These are phyloP conservation scores for Fissipunctia ypsillon DNA, from an alignment of 2,888 invertebrate genomes.

Conservation along the genomic window DNA sequence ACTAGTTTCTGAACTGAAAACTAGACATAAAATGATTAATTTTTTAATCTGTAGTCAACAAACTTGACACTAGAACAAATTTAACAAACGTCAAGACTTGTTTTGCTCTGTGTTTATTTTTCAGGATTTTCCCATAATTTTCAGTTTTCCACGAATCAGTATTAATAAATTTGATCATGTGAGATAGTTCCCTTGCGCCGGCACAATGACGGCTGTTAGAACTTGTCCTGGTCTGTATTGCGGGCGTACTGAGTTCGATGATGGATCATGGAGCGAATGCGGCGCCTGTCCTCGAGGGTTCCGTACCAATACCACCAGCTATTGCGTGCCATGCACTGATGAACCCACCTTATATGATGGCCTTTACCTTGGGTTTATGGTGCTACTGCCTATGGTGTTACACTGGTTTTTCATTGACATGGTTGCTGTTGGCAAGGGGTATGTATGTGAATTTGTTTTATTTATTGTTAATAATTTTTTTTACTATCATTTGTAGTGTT, in stretches of 20 bases:
- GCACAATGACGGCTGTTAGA: conserved; percentile 79
- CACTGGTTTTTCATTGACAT: conserved; percentile 98
- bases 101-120: conserved; percentile 25
- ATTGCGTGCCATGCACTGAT: conserved; percentile 94
- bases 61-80: conserved; percentile 22
- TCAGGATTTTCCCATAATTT: background rate
- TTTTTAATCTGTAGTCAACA: conserved; percentile 15
- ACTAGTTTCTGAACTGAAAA: conserved; percentile 24
- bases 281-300: conserved; percentile 97
- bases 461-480: background rate
- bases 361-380: conserved; percentile 98
- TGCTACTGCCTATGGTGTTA: conserved; percentile 95
- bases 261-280: conserved; percentile 94
- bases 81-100: conserved; percentile 25
- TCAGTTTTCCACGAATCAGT: background rate
- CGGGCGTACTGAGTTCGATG: conserved; percentile 92
- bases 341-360: conserved; percentile 96
- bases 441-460: conserved; percentile 81
- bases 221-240: conserved; percentile 96
- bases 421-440: conserved; percentile 94
- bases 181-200: background rate
- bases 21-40: background rate
- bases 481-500: background rate
- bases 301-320: conserved; percentile 93
- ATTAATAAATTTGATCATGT: conserved; percentile 25